Evolutionary conservation across 1,140 invertebrate species (phyloP).

Genomic region (Zaprionus kolodkinae): DNA sequence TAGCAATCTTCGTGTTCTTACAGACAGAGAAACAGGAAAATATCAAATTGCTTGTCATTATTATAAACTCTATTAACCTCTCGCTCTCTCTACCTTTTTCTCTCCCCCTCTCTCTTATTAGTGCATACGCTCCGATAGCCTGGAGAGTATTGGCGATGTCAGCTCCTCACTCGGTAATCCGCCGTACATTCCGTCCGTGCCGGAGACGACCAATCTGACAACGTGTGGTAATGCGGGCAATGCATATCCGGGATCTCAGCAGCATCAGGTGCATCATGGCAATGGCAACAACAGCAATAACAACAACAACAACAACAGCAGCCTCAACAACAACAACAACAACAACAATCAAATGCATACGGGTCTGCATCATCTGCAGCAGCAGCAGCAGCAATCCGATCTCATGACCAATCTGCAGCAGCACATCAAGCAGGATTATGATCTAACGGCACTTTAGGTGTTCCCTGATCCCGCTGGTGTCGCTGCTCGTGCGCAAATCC

Average conservation of each 20-base stretch:
- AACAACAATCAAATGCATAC: constrained; percentile 76
- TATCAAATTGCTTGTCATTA: too few relatives aligned
- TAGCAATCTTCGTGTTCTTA: neutral
- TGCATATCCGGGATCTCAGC: constrained; percentile 69
- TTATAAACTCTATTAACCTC: neutral
- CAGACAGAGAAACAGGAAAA: neutral
- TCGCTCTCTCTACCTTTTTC: neutral
- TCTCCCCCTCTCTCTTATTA: constrained; percentile 8
- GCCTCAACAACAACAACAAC: constrained; percentile 61
- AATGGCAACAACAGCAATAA: constrained; percentile 49
- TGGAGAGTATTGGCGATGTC: constrained; percentile 83
- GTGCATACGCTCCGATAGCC: constrained; percentile 81
- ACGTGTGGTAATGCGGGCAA: constrained; percentile 43
- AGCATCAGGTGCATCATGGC: constrained; percentile 46
- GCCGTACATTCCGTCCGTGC: constrained; percentile 72
- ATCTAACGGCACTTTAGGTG: constrained; percentile 89
- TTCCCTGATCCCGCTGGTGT: neutral
- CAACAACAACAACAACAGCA: constrained; percentile 67
- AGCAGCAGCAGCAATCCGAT: constrained; percentile 77
- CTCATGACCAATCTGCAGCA: constrained; percentile 78
- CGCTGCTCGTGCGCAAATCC: constrained; percentile 9
- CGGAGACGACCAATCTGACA: constrained; percentile 57
- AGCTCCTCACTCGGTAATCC: constrained; percentile 78
- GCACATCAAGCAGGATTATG: constrained; percentile 90
- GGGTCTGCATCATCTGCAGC: constrained; percentile 69